Conservation (phyloP, 2,113 vertebrate species). For the Oreochromis niloticus region DNA sequence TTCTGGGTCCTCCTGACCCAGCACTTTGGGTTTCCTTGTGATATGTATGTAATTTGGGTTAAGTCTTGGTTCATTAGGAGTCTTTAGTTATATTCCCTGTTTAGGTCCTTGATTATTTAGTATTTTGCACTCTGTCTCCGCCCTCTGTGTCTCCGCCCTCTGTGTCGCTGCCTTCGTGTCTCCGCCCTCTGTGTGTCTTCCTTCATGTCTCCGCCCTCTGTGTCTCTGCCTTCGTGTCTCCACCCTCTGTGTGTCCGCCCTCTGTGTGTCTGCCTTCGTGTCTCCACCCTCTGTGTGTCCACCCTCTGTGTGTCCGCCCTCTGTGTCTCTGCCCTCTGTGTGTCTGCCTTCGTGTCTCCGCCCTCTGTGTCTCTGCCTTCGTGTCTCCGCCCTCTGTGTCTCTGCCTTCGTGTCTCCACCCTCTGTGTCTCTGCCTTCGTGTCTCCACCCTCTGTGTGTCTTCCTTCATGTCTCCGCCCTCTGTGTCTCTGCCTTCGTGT, state of each 20-base stretch:
- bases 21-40: not conserved
- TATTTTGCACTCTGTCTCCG: rapidly evolving
- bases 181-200: rapidly evolving
- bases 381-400: rapidly evolving
- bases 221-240: rapidly evolving
- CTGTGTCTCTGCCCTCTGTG: too few species aligned
- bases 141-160: rapidly evolving
- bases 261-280: rapidly evolving
- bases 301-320: rapidly evolving
- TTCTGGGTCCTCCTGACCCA: not conserved
- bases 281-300: rapidly evolving
- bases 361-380: rapidly evolving
- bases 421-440: rapidly evolving
- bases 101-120: not conserved
- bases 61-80: not conserved
- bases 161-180: rapidly evolving
- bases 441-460: too few species aligned
- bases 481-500: too few species aligned
- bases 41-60: not conserved
- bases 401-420: rapidly evolving
- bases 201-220: rapidly evolving
- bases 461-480: too few species aligned
- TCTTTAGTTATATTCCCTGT: not conserved
- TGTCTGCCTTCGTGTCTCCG: rapidly evolving
- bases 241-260: too few species aligned